Percentiles rank a stretch among this genome's conserved stretches.
Evolutionary conservation across 2,113 vertebrate species (phyloP).

Genomic region (Marmota monax): DNA sequence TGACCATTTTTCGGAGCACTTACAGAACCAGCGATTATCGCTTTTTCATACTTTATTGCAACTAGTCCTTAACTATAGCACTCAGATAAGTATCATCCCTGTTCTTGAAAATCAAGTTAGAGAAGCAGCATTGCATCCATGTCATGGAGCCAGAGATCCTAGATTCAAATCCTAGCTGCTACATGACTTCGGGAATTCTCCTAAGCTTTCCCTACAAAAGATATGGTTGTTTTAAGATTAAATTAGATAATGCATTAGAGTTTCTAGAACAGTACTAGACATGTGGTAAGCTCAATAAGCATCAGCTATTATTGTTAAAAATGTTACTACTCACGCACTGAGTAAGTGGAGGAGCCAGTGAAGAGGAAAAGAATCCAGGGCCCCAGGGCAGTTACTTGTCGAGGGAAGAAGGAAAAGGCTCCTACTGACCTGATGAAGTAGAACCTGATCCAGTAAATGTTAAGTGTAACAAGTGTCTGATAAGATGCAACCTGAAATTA

Average conservation of each 20-base stretch:
- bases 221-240: neutral
- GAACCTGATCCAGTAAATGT: neutral
- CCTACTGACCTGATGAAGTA: constrained; percentile 11
- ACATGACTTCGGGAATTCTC: neutral
- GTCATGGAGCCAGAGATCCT: neutral
- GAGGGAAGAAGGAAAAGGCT: neutral
- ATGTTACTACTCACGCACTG: neutral
- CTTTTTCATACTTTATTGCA: neutral
- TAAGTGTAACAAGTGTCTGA: neutral
- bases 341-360: neutral
- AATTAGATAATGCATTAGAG: constrained; percentile 3
- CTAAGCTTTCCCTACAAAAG: neutral
- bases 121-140: neutral
- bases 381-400: neutral
- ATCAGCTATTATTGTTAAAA: neutral
- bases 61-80: neutral
- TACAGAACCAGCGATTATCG: neutral
- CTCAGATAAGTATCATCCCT: neutral
- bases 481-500: neutral
- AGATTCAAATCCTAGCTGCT: neutral
- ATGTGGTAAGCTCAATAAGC: neutral
- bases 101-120: neutral
- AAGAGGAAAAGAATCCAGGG: neutral
- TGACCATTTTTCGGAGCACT: neutral
- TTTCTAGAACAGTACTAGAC: neutral